These are phyloP conservation scores for Zaprionus camerounensis DNA, from an alignment of 1,140 invertebrate genomes.

Conservation along the genomic window DNA sequence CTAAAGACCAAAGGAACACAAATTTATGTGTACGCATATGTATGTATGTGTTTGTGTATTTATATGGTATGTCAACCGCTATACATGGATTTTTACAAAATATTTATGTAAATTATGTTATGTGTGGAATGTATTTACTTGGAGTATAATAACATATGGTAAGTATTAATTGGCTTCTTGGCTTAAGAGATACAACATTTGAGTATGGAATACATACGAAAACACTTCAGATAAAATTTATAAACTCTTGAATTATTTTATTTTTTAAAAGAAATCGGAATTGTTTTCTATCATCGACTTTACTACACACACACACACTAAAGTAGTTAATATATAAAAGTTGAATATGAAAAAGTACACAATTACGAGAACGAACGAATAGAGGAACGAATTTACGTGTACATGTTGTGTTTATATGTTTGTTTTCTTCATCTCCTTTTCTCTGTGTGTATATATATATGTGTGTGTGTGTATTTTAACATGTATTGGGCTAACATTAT, in stretches of 20 bases:
- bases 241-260: slow-evolving; percentile 32
- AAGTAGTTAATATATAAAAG: slow-evolving; percentile 54
- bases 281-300: slow-evolving; percentile 37
- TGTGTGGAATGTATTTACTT: slow-evolving; percentile 34
- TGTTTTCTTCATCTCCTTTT: slow-evolving; percentile 3
- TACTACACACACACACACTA: slow-evolving; percentile 75
- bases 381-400: slow-evolving; percentile 61
- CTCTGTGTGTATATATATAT: slow-evolving; percentile 7
- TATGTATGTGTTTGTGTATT: slow-evolving; percentile 7
- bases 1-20: slow-evolving; percentile 29
- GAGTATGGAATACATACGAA: slow-evolving; percentile 63
- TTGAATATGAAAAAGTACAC: slow-evolving; percentile 70
- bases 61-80: slow-evolving; percentile 6
- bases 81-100: slow-evolving; percentile 27
- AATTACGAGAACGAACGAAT: slow-evolving; percentile 76
- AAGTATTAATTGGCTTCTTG: slow-evolving; percentile 13
- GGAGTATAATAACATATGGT: slow-evolving; percentile 27
- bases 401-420: slow-evolving; percentile 21
- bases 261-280: slow-evolving; percentile 42
- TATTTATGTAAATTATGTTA: slow-evolving; percentile 13
- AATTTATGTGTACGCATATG: slow-evolving; percentile 36
- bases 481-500: slow-evolving; percentile 31
- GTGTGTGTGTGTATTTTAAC: slow-evolving; percentile 10
- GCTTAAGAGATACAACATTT: slow-evolving; percentile 36
- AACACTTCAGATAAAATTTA: slow-evolving; percentile 49